These are phyloP conservation scores for Sipha maydis DNA, from an alignment of 2,888 invertebrate species.

Conservation along the genomic window DNA sequence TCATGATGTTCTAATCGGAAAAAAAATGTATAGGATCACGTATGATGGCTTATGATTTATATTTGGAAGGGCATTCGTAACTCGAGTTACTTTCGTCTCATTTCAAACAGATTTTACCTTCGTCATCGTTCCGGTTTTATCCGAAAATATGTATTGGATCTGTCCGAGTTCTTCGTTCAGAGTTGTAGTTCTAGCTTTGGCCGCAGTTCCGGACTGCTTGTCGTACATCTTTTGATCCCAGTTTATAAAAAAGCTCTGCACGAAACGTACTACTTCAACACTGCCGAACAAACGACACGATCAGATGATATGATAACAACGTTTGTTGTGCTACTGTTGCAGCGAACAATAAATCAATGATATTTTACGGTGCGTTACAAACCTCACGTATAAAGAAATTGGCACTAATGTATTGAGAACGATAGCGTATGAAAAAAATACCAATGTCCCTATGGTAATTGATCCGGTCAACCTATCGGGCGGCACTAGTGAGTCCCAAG, in stretches of 20 bases:
- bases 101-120: slow-evolving; percentile 69
- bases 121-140: slow-evolving; percentile 98
- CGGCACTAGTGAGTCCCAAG: slow-evolving; percentile 94
- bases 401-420: slow-evolving; percentile 99
- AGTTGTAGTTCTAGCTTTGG: slow-evolving; percentile 96
- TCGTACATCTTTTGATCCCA: slow-evolving; percentile 99
- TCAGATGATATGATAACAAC: neutral
- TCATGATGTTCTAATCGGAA: slow-evolving; percentile 90
- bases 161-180: slow-evolving; percentile 98
- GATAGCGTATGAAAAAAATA: slow-evolving; percentile 99
- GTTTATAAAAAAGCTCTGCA: slow-evolving; percentile 98
- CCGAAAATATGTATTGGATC: slow-evolving; percentile 99
- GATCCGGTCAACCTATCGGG: slow-evolving; percentile 80
- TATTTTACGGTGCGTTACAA: slow-evolving; percentile 65
- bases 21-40: neutral
- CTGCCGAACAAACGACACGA: slow-evolving; percentile 67
- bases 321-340: neutral
- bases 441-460: slow-evolving; percentile 92
- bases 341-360: neutral
- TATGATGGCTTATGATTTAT: neutral
- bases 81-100: neutral
- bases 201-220: slow-evolving; percentile 87
- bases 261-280: slow-evolving; percentile 92
- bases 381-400: slow-evolving; percentile 98
- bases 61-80: no score